phyloP scores from a whole-genome alignment of 2,113 vertebrate species.

The Andinoacara biseriatus region DNA sequence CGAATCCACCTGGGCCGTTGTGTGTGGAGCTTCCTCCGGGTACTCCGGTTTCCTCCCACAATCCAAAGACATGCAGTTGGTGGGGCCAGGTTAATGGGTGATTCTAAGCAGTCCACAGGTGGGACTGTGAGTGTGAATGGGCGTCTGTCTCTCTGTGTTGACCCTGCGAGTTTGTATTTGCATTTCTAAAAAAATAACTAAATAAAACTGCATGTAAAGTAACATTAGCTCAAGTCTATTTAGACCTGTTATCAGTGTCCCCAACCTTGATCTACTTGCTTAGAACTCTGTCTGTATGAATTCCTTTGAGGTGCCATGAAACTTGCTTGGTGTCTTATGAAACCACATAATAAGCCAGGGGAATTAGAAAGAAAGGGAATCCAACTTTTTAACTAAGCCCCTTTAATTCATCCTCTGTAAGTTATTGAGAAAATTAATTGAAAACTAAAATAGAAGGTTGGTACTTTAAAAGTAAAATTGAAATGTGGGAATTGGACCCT shows the following conservation, averaged over 20 bases:
- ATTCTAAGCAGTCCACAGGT: too few species aligned
- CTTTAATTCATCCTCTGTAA: constrained; percentile 19
- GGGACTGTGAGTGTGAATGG: too few species aligned
- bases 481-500: constrained; percentile 11
- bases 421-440: constrained; percentile 19
- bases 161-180: background rate
- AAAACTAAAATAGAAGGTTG: constrained; percentile 32
- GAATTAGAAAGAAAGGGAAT: constrained; percentile 16
- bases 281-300: background rate
- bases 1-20: too few species aligned
- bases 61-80: too few species aligned
- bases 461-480: constrained; percentile 13
- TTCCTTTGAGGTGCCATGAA: constrained; percentile 15
- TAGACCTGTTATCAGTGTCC: background rate
- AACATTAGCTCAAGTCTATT: background rate
- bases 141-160: too few species aligned
- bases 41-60: too few species aligned
- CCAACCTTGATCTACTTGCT: background rate
- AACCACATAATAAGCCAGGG: constrained; percentile 1
- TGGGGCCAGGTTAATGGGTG: too few species aligned
- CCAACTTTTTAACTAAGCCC: constrained; percentile 18
- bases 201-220: background rate
- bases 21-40: too few species aligned
- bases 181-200: background rate
- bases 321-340: constrained; percentile 15